These are phyloP conservation scores for Monochamus saltuarius DNA, from an alignment of 1,140 invertebrate genomes.

Conservation along the genomic window DNA sequence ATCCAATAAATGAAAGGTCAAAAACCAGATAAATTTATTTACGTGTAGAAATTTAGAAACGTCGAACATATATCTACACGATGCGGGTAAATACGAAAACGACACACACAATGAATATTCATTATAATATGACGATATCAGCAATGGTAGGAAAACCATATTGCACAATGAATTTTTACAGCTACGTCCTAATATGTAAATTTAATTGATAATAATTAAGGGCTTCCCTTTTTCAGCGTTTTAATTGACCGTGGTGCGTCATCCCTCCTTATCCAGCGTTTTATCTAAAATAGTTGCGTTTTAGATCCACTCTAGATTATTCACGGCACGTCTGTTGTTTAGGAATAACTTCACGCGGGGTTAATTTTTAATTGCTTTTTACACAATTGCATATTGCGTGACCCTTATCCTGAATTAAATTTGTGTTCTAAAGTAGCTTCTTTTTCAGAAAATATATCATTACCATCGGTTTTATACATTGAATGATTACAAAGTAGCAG, in stretches of 20 bases:
- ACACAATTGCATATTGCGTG: neutral
- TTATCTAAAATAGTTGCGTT: conserved; percentile 38
- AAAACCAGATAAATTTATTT: too few relatives aligned
- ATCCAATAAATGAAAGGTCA: too few relatives aligned
- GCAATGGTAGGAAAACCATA: conserved; percentile 31
- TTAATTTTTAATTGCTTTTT: conserved; percentile 18
- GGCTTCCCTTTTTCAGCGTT: conserved; percentile 15
- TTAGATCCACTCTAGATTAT: conserved; percentile 35
- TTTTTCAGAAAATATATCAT: too few relatives aligned
- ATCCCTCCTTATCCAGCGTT: conserved; percentile 26
- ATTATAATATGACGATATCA: conserved; percentile 2
- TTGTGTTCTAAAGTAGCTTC: too few relatives aligned
- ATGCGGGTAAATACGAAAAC: too few relatives aligned
- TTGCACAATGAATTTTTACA: conserved; percentile 36
- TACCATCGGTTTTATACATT: too few relatives aligned
- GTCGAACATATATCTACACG: too few relatives aligned
- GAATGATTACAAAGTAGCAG: too few relatives aligned
- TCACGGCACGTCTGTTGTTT: conserved; percentile 12
- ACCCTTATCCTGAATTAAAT: too few relatives aligned
- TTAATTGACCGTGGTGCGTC: conserved; percentile 25
- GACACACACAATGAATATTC: too few relatives aligned
- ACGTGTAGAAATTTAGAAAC: too few relatives aligned
- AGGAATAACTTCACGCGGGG: conserved; percentile 5
- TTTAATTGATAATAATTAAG: conserved; percentile 32
- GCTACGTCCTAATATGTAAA: conserved; percentile 28